Base-by-base conservation (phyloP, 1,140 invertebrate genomes). In the Ridgeia piscesae region DNA sequence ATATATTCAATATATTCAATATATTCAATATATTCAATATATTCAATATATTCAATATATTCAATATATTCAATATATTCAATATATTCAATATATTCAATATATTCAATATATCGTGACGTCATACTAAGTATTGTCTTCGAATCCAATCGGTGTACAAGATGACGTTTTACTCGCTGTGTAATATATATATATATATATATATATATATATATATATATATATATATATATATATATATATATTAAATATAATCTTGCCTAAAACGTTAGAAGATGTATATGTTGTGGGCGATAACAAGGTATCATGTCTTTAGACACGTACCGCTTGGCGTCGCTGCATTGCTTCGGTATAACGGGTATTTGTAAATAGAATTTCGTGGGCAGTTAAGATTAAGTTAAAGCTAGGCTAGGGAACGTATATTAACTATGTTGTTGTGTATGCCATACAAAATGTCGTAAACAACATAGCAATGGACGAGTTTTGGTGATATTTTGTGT, bases 311-410 rank as follows among this genome's bases (percentile, higher is more conserved):
- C 58, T 8, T 77, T 77, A 77, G 58, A 77, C 58, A 21, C 58
- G 27, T 77, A 21, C 58, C 58, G 58, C 58, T 77, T 77, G 58
- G 17, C 58, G 58, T 77, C 58, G 58, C 58, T 77, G 58, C 58
- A 77, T 77, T 77, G 58, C 58, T 77, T 77, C 58, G 58, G 58
- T 77, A 77, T 77, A 77, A 77, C 58, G 58, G 58, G 58, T 77
- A 77, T 21, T 27, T 77, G 58, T 77, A 77, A 77, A 77, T 77
- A 77, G 58, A 77, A 77, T 77, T 77, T 77, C 17, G 58, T 77
- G 27, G 58, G 27, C 58, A 77, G 6, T 77, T 77, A 8, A 21
- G 11, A 77, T 21, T 31, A 21, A 1, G 27, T 2, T 77, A 77
- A 77, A 27, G 27, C 27, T 21, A 31, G 58, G 17, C 58, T 77